Percentiles rank a stretch among this genome's conserved stretches.
These are phyloP conservation scores for Watsonalla cultraria DNA, from an alignment of 2,888 invertebrate species.

Conservation along the genomic window DNA sequence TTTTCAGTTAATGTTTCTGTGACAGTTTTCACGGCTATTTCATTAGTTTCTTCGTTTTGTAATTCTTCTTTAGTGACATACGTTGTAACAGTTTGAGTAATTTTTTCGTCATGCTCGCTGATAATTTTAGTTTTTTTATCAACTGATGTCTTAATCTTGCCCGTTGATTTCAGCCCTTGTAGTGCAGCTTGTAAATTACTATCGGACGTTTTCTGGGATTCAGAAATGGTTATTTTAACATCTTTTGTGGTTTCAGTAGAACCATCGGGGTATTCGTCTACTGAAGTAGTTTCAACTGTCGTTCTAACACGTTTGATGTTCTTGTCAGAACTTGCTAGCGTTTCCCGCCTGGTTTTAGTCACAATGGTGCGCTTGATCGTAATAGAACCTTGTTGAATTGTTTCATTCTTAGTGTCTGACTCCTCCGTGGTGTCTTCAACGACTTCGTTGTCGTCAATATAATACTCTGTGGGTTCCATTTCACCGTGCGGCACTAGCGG, in stretches of 20 bases:
- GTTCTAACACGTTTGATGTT: conserved; percentile 78
- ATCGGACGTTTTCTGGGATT: conserved; percentile 68
- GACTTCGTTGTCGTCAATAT: conserved; percentile 50
- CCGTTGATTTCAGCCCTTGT: conserved; percentile 59
- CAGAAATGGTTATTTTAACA: conserved; percentile 72
- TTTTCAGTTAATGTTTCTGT: conserved; percentile 71
- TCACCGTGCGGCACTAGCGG: conserved; percentile 26
- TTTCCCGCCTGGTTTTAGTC: conserved; percentile 68
- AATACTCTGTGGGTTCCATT: conserved; percentile 35
- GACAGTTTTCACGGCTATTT: conserved; percentile 67
- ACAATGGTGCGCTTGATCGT: conserved; percentile 63
- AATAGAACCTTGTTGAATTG: conserved; percentile 47
- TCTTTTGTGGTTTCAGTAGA: conserved; percentile 77
- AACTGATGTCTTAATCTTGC: conserved; percentile 61
- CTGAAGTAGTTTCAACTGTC: conserved; percentile 72
- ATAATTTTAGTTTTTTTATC: conserved; percentile 74
- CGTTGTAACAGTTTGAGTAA: conserved; percentile 64
- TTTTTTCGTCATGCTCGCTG: conserved; percentile 62
- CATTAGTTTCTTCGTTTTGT: conserved; percentile 50
- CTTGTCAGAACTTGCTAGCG: conserved; percentile 68
- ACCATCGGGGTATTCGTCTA: conserved; percentile 73
- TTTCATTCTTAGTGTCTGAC: conserved; percentile 59
- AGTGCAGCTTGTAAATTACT: conserved; percentile 67
- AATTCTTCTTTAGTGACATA: conserved; percentile 70
- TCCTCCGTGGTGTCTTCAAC: conserved; percentile 65